Base-by-base conservation (phyloP, 2,888 invertebrate species). In the Trissolcus japonicus region DNA sequence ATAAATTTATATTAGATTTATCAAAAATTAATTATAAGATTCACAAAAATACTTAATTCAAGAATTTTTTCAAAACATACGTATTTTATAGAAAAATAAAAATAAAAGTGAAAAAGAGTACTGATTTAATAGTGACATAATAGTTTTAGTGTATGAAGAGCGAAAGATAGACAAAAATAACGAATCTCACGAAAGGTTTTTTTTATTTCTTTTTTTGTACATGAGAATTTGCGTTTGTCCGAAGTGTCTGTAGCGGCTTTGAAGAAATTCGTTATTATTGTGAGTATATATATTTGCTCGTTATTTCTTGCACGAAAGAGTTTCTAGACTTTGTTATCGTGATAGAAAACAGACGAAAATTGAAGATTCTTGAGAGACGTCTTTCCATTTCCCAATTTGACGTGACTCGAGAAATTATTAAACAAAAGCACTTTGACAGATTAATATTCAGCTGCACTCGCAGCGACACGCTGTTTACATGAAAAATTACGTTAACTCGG, bases 241-340 rank as follows among this genome's bases (percentile, higher is more conserved):
- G 19, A 51, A 19, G 51, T 19, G 19, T 46, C 3, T 14, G 14
- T 0, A 14, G 13, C 3, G 46, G 51, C 11, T 51, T 19, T 17
- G 51, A 51, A 17, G 46, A 4, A 56, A 61, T 56, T 67, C 67
- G 41, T 56, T 74, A 67, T 61, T 25, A 25, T 25, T 25, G 25
- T 25, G 21, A 55, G 16, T 51, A 53, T 62, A 62, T 62, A 67
- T 35, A 50, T 48, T 48, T 61, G 67, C 74, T 74, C 67, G 74
- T 74, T 74, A 74, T 74, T 74, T 74, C 51, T 57, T 21, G 16
- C 57, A 62, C 55, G 59, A 57, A 67, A 62, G 62, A 57, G 57
- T 74, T 67, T 62, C n/a, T 19, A 59, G 67, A 74, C 67, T 67
- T 62, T 67, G 74, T 67, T 61, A 67, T 50, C 57, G 46, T 62